Base-by-base conservation (phyloP, 2,113 vertebrate genomes). In the Atrichornis clamosus region DNA sequence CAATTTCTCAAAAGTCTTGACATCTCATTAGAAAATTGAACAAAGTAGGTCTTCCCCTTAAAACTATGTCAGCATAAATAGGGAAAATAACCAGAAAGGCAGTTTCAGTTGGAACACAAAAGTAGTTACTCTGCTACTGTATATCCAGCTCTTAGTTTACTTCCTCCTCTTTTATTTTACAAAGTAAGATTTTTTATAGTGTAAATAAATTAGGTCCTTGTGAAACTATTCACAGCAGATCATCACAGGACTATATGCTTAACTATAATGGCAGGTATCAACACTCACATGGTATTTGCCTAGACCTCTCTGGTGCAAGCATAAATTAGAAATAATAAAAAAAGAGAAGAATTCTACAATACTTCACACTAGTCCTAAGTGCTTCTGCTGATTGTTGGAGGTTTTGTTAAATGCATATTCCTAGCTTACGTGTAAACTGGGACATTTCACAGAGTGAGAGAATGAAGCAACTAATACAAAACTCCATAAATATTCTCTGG, bases 1-100 rank as follows among this genome's bases (percentile, higher is more conserved):
- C 84, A 60, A 85, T 84, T 92, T 87, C 63, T 80, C 65, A 79
- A 44, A 82, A 85, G 49, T 37, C 85, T 79, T 93, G 94, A 89
- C 58, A 91, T 58, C 62, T 78, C 46, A 69, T 86, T 95, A 93
- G 32, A 86, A 73, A 90, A 84, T 63, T 62, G 72, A 93, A 16
- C 50, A 33, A n/a, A 58, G 80, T 33, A 58, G 53, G 52, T 89
- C 80, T 92, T 96, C 75, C 65, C 52, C 44, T 85, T 69, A 83
- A 84, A 91, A 80, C 32, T 75, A 52, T 4, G 22, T 59, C 84
- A 90, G 79, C 55, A 58, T 42, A 77, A 92, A 58, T 1, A 64
- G 46, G 27, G 42, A 81, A 90, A 67, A 39, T 32, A 87, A 90
- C n/a, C 52, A 91, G 73, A 95, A 88, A 92, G 13, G 23, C 27